Evolutionary conservation across 2,113 vertebrate genomes (phyloP).

Genomic region (Cyanoliseus patagonus): DNA sequence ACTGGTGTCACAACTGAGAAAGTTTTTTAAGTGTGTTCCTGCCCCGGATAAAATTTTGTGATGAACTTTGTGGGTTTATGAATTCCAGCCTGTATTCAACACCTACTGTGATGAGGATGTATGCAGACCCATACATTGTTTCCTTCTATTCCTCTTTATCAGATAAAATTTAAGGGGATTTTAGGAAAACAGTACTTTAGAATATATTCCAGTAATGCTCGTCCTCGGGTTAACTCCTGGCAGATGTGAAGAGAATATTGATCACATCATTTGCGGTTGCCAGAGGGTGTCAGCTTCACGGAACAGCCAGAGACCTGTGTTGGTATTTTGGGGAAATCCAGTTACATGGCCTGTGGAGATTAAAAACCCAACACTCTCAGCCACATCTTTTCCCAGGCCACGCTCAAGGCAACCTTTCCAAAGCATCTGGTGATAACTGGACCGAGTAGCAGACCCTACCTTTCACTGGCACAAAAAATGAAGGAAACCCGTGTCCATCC

Average conservation of each 20-base stretch:
- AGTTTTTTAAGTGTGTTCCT: background rate
- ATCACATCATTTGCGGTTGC: background rate
- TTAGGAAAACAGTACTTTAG: background rate
- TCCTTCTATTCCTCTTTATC: background rate
- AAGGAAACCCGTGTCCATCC: background rate
- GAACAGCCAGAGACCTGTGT: background rate
- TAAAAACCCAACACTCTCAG: background rate
- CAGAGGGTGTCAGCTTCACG: background rate
- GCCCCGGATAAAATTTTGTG: background rate
- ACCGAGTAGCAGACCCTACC: background rate
- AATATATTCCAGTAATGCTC: background rate
- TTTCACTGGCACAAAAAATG: background rate
- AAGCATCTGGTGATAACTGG: background rate
- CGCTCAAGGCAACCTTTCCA: background rate
- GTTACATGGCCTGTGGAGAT: background rate
- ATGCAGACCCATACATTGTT: background rate
- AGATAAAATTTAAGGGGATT: background rate
- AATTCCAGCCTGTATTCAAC: background rate
- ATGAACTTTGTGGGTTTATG: background rate
- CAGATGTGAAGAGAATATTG: background rate
- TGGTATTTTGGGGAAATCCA: slow-evolving; percentile 6
- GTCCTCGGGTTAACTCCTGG: background rate
- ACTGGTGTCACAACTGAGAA: background rate
- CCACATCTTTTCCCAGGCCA: background rate
- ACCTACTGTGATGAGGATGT: background rate